Evolutionary conservation across 2,797 vertebrate species (phyloP).

Genomic region (Dendrocincla tyrannina): DNA sequence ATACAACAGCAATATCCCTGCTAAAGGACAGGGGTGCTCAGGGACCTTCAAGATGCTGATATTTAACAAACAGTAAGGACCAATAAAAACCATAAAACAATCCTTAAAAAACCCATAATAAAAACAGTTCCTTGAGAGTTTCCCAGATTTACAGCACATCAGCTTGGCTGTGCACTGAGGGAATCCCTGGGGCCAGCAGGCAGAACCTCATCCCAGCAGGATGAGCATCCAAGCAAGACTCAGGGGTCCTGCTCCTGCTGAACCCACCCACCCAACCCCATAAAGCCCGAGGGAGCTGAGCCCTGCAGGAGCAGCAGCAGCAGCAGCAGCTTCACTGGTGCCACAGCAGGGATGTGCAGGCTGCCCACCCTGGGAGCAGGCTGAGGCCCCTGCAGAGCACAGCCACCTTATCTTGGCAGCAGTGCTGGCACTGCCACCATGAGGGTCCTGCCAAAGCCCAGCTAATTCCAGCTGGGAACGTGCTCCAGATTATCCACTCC

Average conservation of each 20-base stretch:
- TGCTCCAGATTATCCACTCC: neutral
- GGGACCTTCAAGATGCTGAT: neutral
- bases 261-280: rapidly evolving
- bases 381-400: neutral
- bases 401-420: neutral
- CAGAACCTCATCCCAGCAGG: neutral
- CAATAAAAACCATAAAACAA: neutral
- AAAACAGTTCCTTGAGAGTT: neutral
- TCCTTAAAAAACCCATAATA: neutral
- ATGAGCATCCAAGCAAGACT: rapidly evolving
- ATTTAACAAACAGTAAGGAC: neutral
- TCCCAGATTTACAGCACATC: neutral
- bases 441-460: neutral
- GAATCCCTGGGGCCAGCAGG: neutral
- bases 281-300: neutral
- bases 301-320: neutral
- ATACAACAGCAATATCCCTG: neutral
- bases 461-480: neutral
- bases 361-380: neutral
- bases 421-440: neutral
- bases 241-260: neutral
- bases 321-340: rapidly evolving
- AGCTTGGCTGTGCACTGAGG: neutral
- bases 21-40: neutral
- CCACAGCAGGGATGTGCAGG: rapidly evolving